These are phyloP conservation scores for Anas capensis DNA, from an alignment of 2,797 vertebrate genomes.

Conservation along the genomic window DNA sequence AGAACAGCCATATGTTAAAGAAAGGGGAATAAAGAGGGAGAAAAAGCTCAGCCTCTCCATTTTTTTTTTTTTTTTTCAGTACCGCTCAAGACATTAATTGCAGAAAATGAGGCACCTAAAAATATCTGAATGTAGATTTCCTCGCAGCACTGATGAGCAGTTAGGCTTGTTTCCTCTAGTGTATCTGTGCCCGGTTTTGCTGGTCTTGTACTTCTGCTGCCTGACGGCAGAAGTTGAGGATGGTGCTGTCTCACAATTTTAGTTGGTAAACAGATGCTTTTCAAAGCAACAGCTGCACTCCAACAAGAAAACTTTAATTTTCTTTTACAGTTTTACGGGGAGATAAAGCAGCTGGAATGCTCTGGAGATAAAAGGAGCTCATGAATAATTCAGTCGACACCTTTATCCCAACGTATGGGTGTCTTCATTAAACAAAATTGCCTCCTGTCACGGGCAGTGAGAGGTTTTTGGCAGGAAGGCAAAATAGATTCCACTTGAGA, in stretches of 20 bases:
- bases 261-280: constrained; percentile 43
- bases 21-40: not conserved
- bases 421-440: constrained; percentile 53
- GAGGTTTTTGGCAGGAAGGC: not conserved
- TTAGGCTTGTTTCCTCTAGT: not conserved
- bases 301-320: constrained; percentile 36
- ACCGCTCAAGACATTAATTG: constrained; percentile 18
- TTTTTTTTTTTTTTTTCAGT: not conserved
- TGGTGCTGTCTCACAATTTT: not conserved
- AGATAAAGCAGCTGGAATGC: constrained; percentile 34
- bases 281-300: constrained; percentile 65
- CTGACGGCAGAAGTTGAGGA: not conserved
- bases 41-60: not conserved
- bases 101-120: constrained; percentile 37
- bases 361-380: constrained; percentile 45
- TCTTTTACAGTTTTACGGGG: not conserved
- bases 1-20: not conserved
- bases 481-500: constrained; percentile 7
- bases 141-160: not conserved
- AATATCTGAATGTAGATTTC: constrained; percentile 46
- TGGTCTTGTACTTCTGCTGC: not conserved
- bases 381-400: constrained; percentile 62
- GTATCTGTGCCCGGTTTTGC: not conserved
- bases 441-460: not conserved
- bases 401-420: constrained; percentile 29